Conservation (phyloP, 1,140 invertebrate species). For the Harpegnathos saltator region DNA sequence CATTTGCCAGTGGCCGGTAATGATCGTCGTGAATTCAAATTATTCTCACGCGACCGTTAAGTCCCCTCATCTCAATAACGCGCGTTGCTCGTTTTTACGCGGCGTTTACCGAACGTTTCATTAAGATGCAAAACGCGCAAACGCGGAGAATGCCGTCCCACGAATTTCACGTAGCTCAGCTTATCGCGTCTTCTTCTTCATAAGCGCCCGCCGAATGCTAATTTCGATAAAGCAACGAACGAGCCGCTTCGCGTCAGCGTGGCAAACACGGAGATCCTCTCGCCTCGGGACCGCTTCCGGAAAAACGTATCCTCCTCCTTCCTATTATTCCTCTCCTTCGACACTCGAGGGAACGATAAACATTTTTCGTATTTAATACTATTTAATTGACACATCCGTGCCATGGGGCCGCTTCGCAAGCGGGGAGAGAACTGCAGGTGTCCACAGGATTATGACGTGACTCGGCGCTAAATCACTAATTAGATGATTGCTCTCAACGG, state of each 20-base stretch:
- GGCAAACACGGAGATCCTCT: no score
- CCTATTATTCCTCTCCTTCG: no score
- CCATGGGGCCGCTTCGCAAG: background rate
- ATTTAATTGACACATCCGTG: slow-evolving; percentile 15
- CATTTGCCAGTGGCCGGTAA: background rate
- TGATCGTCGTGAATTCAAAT: slow-evolving; percentile 3
- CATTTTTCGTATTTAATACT: slow-evolving; percentile 14
- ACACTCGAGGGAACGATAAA: background rate
- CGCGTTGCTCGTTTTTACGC: background rate
- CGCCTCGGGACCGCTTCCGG: no score
- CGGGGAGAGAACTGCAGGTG: slow-evolving; percentile 1
- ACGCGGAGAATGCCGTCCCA: background rate
- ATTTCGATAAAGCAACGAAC: no score
- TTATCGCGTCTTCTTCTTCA: background rate
- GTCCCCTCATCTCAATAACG: slow-evolving; percentile 12
- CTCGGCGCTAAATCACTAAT: slow-evolving; percentile 37
- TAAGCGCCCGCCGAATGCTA: background rate
- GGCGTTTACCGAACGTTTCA: slow-evolving; percentile 11
- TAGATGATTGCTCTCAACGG: slow-evolving; percentile 45
- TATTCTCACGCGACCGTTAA: slow-evolving; percentile 4
- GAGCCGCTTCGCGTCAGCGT: no score
- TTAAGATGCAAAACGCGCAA: background rate
- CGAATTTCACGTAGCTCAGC: background rate
- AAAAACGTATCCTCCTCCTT: no score
- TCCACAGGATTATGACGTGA: slow-evolving; percentile 8